Evolutionary conservation across 2,113 vertebrate genomes (phyloP).

Genomic region (Lasiurus cinereus): DNA sequence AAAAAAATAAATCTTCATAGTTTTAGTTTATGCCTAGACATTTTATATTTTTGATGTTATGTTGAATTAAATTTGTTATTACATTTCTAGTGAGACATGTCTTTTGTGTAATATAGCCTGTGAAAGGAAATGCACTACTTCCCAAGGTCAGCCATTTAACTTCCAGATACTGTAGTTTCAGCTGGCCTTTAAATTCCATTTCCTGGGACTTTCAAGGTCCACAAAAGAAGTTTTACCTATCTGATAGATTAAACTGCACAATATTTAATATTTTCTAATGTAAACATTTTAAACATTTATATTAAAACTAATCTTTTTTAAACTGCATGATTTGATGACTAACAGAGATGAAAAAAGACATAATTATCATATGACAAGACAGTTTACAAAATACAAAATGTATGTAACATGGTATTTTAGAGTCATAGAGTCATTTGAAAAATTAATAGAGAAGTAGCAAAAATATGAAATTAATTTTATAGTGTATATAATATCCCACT

Average conservation of each 20-base stretch:
- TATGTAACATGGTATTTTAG: background rate
- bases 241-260: background rate
- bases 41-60: background rate
- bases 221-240: conserved; percentile 32
- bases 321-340: background rate
- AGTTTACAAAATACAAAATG: background rate
- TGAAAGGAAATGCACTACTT: background rate
- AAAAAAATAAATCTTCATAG: background rate
- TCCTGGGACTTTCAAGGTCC: background rate
- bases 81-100: background rate
- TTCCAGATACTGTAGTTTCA: background rate
- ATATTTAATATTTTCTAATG: background rate
- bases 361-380: background rate
- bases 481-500: background rate
- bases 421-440: background rate
- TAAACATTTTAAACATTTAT: background rate
- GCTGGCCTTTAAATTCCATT: background rate
- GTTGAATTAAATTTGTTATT: background rate
- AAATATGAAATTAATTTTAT: background rate
- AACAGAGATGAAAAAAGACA: background rate
- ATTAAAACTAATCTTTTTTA: background rate
- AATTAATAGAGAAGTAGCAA: background rate
- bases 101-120: background rate
- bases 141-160: background rate
- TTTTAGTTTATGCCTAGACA: background rate